phyloP scores from a whole-genome alignment of 2,888 invertebrate genomes.

The Cyclophora albipunctata region DNA sequence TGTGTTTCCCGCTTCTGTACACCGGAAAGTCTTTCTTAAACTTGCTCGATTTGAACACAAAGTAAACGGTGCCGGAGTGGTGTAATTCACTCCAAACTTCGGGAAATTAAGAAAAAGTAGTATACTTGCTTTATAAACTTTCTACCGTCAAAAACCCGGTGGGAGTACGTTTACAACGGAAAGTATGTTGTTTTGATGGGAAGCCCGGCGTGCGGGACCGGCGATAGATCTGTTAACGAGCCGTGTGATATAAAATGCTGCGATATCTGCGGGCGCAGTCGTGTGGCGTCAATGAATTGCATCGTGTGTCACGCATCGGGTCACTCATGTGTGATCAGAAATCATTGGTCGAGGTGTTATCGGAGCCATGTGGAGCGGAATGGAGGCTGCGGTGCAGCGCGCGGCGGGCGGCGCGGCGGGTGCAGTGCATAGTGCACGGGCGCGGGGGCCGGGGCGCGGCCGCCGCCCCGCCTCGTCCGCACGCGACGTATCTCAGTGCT shows the following conservation, averaged over 20 bases:
- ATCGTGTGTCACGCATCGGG: constrained; percentile 24
- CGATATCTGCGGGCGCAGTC: constrained; percentile 30
- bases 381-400: constrained; percentile 63
- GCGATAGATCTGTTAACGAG: constrained; percentile 33
- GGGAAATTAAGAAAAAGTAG: too few species aligned
- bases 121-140: too few species aligned
- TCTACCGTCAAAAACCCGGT: too few species aligned
- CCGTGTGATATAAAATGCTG: constrained; percentile 46
- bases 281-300: constrained; percentile 60
- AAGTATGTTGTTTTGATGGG: constrained; percentile 8
- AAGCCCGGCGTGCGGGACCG: constrained; percentile 7
- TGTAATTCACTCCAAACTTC: too few species aligned
- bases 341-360: constrained; percentile 34
- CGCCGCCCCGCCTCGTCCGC: constrained; percentile 46
- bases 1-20: too few species aligned
- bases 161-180: too few species aligned
- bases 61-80: too few species aligned
- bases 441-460: constrained; percentile 32
- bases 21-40: too few species aligned
- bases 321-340: constrained; percentile 31
- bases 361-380: constrained; percentile 62
- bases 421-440: constrained; percentile 57
- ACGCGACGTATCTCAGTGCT: constrained; percentile 29
- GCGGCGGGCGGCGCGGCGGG: constrained; percentile 52
- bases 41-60: too few species aligned